Conservation (phyloP, 2,888 invertebrate species). For the Diarsia brunnea region DNA sequence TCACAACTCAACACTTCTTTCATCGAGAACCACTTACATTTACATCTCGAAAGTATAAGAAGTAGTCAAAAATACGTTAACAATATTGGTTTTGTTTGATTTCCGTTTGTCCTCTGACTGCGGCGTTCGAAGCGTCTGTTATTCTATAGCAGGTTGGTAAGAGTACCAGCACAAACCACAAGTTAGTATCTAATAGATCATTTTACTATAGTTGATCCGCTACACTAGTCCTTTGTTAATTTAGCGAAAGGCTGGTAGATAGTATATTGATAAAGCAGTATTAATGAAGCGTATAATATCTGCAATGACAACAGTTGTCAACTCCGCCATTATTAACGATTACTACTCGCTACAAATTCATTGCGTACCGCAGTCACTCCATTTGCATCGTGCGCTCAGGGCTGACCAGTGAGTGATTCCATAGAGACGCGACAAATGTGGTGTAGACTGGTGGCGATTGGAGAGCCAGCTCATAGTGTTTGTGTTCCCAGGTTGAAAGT, state of each 20-base stretch:
- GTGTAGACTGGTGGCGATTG: background rate
- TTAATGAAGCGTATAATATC: slow-evolving; percentile 20
- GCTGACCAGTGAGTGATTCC: background rate
- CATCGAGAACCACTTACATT: background rate
- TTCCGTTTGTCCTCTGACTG: background rate
- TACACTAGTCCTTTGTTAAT: background rate
- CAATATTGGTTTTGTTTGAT: background rate
- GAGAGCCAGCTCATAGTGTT: background rate
- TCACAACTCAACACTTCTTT: background rate
- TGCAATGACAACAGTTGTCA: slow-evolving; percentile 23
- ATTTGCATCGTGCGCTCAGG: slow-evolving; percentile 5
- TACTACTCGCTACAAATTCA: slow-evolving; percentile 27
- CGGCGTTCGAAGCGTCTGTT: background rate
- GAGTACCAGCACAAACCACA: background rate
- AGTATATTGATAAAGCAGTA: background rate
- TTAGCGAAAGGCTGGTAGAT: background rate
- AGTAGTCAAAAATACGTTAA: background rate
- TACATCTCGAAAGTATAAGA: background rate
- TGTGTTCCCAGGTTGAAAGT: background rate
- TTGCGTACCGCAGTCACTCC: slow-evolving; percentile 25
- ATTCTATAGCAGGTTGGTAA: background rate
- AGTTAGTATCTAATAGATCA: background rate
- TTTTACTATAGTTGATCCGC: background rate
- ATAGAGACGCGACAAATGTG: background rate
- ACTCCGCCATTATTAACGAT: slow-evolving; percentile 27